Evolutionary conservation across 2,113 vertebrate species (phyloP), one percentile per base, ranked within the genome.

Genomic region (Patagioenas fasciata): DNA sequence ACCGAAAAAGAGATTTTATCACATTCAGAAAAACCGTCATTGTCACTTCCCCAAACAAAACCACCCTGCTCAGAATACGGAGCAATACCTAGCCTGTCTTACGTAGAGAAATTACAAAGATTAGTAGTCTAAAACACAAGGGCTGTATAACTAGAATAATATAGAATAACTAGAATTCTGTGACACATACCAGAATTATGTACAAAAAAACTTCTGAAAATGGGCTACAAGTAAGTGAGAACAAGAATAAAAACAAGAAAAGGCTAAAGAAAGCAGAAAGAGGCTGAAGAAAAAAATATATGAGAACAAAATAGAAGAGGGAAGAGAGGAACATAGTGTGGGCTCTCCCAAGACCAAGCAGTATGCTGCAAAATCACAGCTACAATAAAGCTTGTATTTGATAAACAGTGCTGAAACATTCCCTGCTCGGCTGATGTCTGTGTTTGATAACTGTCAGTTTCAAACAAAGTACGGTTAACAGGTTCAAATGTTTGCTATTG

Each of bases 1-100:
- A 87, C 47, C 62, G 62, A 87, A 94, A 91, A 81, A 40, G 8
- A 66, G 78, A 93, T 93, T 94, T 95, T 92, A 89, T 88, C 81
- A 61, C 17, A 42, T 57, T 66, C 40, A 18, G 69, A 75, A 48
- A 91, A 42, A 2, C 5, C 62, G 36, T 20, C 48, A 16, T n/a
- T 44, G 42, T 65, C 56, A 64, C 50, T 90, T 93, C 79, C 78
- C 19, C 74, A 85, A 42, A 79, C 25, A 61, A 87, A 88, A 10
- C 65, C 3, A 17, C 50, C 57, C 53, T 47, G 6, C 40, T 57
- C 57, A 72, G 32, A 51, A 16, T 0, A 6, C 1, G 18, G 61
- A 86, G 69, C 64, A 91, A 73, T 31, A 58, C 3, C 17, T 14
- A 67, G 56, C 20, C 61, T 64, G 34, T 65, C 47, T 86, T 53